Conservation (phyloP, 2,888 invertebrate species). For the Drosophila neotestacea region DNA sequence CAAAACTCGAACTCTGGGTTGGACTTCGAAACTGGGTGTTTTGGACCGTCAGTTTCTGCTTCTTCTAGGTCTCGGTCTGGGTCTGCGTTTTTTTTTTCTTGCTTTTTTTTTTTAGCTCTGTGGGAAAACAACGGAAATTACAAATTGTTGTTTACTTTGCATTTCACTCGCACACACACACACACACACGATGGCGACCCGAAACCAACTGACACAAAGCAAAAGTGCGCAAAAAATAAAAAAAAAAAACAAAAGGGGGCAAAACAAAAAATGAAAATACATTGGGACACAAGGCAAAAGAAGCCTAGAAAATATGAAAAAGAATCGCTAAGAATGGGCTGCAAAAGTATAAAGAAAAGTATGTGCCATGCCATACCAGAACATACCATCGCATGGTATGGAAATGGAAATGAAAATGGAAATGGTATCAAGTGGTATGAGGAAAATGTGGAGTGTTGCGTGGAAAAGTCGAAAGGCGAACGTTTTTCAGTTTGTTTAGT, state of each 20-base stretch:
- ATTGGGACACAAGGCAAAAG: conserved; percentile 33
- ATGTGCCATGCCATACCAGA: conserved; percentile 26
- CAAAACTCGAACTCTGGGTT: conserved; percentile 6
- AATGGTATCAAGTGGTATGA: conserved; percentile 12
- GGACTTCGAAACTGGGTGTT: conserved; percentile 19
- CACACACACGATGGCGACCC: conserved; percentile 19
- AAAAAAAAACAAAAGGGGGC: conserved; percentile 19
- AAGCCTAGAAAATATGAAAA: conserved; percentile 47
- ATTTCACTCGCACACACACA: conserved; percentile 62
- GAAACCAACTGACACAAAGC: conserved; percentile 26
- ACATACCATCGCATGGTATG: conserved; percentile 20
- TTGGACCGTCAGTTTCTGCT: conserved; percentile 4
- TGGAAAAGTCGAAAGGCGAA: conserved; percentile 32
- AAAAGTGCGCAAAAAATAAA: conserved; percentile 43
- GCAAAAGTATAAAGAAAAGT: conserved; percentile 29
- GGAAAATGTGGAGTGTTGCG: conserved; percentile 36
- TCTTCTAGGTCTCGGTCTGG: conserved; percentile 20
- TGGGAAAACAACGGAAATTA: conserved; percentile 73
- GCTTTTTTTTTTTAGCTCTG: conserved; percentile 19
- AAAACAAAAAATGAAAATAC: conserved; percentile 48
- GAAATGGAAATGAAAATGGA: conserved; percentile 37
- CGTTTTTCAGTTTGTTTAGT: conserved; percentile 51
- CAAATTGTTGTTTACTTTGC: conserved; percentile 79
- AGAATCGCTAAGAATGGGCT: conserved; percentile 22
- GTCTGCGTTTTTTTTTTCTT: conserved; percentile 8